Evolutionary conservation across 2,888 invertebrate species (phyloP), one percentile per base, ranked within the genome.

Genomic region (Pyralis farinalis): DNA sequence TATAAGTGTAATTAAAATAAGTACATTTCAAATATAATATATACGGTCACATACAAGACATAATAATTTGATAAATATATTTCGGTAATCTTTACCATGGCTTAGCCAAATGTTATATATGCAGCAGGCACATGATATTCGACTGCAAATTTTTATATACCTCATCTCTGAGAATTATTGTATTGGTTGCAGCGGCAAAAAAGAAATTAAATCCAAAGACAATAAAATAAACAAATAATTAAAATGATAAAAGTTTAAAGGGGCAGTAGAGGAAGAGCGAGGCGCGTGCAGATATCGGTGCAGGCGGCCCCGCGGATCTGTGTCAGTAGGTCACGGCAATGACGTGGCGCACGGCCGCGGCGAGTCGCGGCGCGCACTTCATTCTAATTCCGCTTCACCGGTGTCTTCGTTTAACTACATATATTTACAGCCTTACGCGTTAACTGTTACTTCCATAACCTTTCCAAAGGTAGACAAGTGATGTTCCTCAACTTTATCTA

Each of bases 321-420:
- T 92, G 92, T 91, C 91, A 92, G 91, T 92, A 90, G 92, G 92
- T 92, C 92, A 92, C 90, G 88, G 86, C 90, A 91, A 91, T 92
- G 92, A 90, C 90, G 90, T 87, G 85, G 89, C 88, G 83, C 85
- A 85, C 80, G 88, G 87, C 80, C 84, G 84, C 85, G 72, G 74
- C 77, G 76, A 74, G 65, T 67, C 66, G 70, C 67, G 55, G 63
- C 74, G 77, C 81, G 75, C 79, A 83, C 81, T 86, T 86, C 84
- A 85, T 86, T 88, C 88, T 87, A 85, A 89, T 88, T 88, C 87
- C 87, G 84, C 89, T 82, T 84, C 80, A 74, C 77, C 81, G 75
- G 75, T 78, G 71, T 82, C 79, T 76, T 76, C 75, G 61, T 56
- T 44, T 46, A 40, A 46, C 38, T 39, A 42, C 37, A 40, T 43